Conservation (phyloP, 2,113 vertebrate genomes). For the Pongo abelii region DNA sequence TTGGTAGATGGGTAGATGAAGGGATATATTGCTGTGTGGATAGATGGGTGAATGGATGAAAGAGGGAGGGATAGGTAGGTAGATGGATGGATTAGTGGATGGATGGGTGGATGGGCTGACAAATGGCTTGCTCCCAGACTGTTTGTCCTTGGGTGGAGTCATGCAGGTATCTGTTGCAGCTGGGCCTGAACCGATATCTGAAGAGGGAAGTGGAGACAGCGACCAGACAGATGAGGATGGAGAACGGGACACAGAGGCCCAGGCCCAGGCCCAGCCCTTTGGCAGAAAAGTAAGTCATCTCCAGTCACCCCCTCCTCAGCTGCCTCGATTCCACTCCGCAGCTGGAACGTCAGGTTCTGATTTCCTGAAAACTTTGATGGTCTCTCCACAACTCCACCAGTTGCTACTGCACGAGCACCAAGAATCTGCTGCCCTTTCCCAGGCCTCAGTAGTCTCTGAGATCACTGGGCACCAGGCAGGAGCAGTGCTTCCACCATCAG, state of each 20-base stretch:
- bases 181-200: slow-evolving; percentile 64
- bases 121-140: background rate
- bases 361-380: fast-evolving
- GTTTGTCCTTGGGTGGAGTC: background rate
- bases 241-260: slow-evolving; percentile 18
- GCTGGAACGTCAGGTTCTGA: no score
- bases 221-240: slow-evolving; percentile 78
- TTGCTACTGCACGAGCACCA: fast-evolving
- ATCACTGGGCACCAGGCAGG: fast-evolving
- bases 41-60: background rate
- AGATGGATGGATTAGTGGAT: fast-evolving
- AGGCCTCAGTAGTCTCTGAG: fast-evolving
- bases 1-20: no score
- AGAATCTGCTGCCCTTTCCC: background rate
- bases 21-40: no score
- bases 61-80: background rate
- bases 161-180: slow-evolving; percentile 61
- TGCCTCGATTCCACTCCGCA: background rate
- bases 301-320: fast-evolving
- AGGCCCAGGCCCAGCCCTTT: slow-evolving; percentile 74
- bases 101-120: fast-evolving
- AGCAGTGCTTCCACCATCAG: fast-evolving
- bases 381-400: fast-evolving
- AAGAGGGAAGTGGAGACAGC: background rate
- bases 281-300: slow-evolving; percentile 82